A percentile compares a stretch with the other conserved stretches of the same genome.
Evolutionary conservation across 2,113 vertebrate species (phyloP).

Genomic region (Seriola rivoliana): DNA sequence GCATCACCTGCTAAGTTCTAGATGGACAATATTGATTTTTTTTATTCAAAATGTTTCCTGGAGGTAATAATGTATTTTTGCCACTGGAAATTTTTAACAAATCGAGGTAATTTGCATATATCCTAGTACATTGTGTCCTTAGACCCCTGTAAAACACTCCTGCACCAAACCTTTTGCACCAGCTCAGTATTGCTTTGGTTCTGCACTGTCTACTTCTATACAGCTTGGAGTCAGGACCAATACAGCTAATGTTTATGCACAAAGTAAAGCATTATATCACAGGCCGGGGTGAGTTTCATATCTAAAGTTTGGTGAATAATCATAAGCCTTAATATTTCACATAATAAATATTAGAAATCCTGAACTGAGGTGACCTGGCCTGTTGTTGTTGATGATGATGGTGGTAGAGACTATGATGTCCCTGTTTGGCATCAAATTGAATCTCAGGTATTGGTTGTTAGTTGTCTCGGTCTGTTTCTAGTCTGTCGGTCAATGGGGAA

Average conservation of each 20-base stretch:
- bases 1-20: no score
- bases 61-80: background rate
- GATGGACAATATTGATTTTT: background rate
- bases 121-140: background rate
- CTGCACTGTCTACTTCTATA: background rate
- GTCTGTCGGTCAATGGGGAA: background rate
- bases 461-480: constrained; percentile 13
- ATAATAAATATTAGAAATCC: background rate
- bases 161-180: background rate
- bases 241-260: constrained; percentile 20
- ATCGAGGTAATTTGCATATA: background rate
- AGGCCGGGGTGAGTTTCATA: background rate
- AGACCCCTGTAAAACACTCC: background rate
- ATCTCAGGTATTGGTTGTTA: constrained; percentile 59
- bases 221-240: background rate
- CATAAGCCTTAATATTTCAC: background rate
- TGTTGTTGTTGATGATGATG: background rate
- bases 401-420: background rate
- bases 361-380: background rate
- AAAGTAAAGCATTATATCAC: background rate
- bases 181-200: background rate
- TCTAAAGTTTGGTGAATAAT: background rate
- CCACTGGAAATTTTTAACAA: background rate
- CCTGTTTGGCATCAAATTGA: constrained; percentile 16
- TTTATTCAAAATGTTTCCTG: background rate